A percentile compares a stretch with the other conserved stretches of the same genome.
These are phyloP conservation scores for Elaphurus davidianus DNA, from an alignment of 2,113 vertebrate species.

Conservation along the genomic window DNA sequence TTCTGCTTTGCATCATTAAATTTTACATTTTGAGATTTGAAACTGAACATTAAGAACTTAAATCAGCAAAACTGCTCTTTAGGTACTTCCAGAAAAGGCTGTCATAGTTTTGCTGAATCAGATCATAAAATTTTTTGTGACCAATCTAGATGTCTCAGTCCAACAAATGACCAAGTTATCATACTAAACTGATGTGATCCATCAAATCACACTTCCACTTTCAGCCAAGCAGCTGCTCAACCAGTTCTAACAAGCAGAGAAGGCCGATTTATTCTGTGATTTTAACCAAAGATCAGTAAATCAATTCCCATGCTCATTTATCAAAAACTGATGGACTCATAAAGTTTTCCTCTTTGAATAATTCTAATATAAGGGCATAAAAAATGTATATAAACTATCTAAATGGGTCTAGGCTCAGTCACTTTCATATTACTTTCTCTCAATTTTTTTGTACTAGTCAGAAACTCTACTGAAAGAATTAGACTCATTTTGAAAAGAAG, in stretches of 20 bases:
- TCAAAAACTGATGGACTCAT: background rate
- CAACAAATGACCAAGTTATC: slow-evolving; percentile 41
- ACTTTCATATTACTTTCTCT: background rate
- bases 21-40: slow-evolving; percentile 20
- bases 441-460: background rate
- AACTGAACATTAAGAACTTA: background rate
- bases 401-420: background rate
- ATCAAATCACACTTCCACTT: slow-evolving; percentile 37
- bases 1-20: slow-evolving; percentile 19
- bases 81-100: background rate
- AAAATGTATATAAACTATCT: slow-evolving; percentile 35
- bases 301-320: background rate
- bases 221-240: background rate
- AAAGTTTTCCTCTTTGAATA: background rate
- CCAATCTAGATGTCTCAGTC: background rate
- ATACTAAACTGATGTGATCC: background rate
- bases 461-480: background rate
- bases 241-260: background rate
- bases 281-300: slow-evolving; percentile 10
- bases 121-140: slow-evolving; percentile 13
- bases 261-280: background rate
- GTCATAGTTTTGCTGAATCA: slow-evolving; percentile 53
- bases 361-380: background rate
- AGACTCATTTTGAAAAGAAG: background rate
- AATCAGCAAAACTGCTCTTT: slow-evolving; percentile 36